These are phyloP conservation scores for Ciona savignyi DNA, from an alignment of 23 tunicate genomes.

Conservation along the genomic window DNA sequence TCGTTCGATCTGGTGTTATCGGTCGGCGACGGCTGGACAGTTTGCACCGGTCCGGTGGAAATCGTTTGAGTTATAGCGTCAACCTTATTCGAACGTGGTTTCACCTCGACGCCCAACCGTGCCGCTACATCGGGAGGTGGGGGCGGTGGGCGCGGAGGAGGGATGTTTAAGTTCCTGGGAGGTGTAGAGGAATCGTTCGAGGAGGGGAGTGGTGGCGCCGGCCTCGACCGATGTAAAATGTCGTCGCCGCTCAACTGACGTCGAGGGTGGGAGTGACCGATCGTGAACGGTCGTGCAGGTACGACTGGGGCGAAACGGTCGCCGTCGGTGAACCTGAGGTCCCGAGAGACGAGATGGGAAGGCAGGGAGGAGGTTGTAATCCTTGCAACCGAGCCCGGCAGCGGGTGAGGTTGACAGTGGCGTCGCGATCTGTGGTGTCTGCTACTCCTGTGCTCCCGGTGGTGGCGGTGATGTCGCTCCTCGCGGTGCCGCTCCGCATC, in stretches of 20 bases:
- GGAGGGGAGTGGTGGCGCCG: constrained; percentile 8
- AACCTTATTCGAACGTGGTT: background rate
- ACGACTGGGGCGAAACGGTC: constrained; percentile 6
- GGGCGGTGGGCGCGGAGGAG: constrained; percentile 33
- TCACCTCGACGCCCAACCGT: constrained; percentile 10
- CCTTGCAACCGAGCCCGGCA: constrained; percentile 17
- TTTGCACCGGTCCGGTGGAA: background rate
- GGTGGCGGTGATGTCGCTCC: background rate
- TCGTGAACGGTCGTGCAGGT: constrained; percentile 28
- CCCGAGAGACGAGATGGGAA: constrained; percentile 8
- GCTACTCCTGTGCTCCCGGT: no score
- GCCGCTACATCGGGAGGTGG: constrained; percentile 21
- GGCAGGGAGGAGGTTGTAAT: constrained; percentile 23
- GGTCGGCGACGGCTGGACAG: background rate
- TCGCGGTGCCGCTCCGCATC: constrained; percentile 17
- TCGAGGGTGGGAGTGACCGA: constrained; percentile 20
- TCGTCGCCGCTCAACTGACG: constrained; percentile 1
- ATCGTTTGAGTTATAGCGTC: background rate
- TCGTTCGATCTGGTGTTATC: background rate
- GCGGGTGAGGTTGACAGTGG: constrained; percentile 1
- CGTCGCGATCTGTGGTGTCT: constrained; percentile 24
- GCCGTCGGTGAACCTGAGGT: background rate
- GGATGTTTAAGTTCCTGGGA: background rate
- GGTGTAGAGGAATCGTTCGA: background rate
- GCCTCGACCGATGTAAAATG: constrained; percentile 8